Evolutionary conservation across 2,113 vertebrate genomes (phyloP).

Genomic region (Campylomormyrus tamandua): DNA sequence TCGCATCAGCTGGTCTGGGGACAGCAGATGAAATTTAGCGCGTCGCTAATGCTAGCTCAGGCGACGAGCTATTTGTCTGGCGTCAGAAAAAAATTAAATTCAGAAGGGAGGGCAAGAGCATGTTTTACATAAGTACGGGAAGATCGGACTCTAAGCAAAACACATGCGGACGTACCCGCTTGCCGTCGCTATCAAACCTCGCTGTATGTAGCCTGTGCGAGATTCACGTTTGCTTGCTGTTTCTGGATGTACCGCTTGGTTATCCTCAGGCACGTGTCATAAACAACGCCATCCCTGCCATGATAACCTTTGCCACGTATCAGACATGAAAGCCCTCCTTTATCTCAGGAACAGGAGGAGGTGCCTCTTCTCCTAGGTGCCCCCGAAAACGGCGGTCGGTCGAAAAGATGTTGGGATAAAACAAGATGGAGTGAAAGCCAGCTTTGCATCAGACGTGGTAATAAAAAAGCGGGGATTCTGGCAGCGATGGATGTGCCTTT

Average conservation of each 20-base stretch:
- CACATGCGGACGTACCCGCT: neutral
- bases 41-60: neutral
- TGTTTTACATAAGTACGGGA: neutral
- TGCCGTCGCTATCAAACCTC: neutral
- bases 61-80: neutral
- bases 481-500: constrained; percentile 50
- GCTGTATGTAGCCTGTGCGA: constrained; percentile 40
- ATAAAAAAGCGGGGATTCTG: constrained; percentile 53
- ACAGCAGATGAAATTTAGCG: neutral
- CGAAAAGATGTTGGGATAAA: constrained; percentile 57
- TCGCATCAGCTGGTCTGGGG: neutral
- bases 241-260: constrained; percentile 32
- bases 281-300: constrained; percentile 44
- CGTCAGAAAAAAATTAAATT: neutral
- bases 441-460: constrained; percentile 55
- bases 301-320: constrained; percentile 57
- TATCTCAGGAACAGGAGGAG: constrained; percentile 37
- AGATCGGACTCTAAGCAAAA: neutral
- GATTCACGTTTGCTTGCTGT: constrained; percentile 44
- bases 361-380: constrained; percentile 32
- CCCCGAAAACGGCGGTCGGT: constrained; percentile 42
- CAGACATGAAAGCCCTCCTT: constrained; percentile 53
- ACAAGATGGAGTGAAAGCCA: constrained; percentile 46
- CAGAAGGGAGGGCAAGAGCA: neutral
- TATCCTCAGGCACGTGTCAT: constrained; percentile 48